phyloP scores from a whole-genome alignment of 2,797 vertebrate genomes.

The Odontamblyopus rebecca region DNA sequence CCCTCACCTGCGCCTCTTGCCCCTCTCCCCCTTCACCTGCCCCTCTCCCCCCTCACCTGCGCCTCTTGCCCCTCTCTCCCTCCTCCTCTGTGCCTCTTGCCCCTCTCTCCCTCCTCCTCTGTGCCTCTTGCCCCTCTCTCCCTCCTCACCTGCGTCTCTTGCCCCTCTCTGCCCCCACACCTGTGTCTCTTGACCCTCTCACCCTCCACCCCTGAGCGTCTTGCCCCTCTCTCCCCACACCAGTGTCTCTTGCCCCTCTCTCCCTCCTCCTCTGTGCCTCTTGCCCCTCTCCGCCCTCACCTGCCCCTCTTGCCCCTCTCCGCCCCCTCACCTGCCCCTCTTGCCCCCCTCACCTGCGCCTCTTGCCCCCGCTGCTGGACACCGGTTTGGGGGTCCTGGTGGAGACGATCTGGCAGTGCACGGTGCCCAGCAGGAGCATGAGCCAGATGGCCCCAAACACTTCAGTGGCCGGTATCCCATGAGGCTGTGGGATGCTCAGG shows the following conservation, averaged over 20 bases:
- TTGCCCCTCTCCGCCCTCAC: not conserved
- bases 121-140: slow-evolving; percentile 64
- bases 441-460: slow-evolving; percentile 92
- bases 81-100: no score
- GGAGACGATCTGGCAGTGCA: slow-evolving; percentile 99
- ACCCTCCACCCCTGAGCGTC: no score
- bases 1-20: no score
- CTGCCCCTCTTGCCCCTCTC: no score
- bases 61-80: no score
- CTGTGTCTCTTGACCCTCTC: no score
- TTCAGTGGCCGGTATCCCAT: slow-evolving; percentile 92
- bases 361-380: slow-evolving; percentile 85
- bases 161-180: slow-evolving; percentile 55
- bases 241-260: no score
- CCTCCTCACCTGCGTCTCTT: slow-evolving; percentile 58
- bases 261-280: no score
- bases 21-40: no score
- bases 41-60: no score
- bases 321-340: no score
- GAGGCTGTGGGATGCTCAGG: slow-evolving; percentile 80
- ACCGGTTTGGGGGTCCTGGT: slow-evolving; percentile 91
- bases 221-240: not conserved
- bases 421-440: slow-evolving; percentile 95
- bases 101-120: no score
- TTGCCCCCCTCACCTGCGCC: slow-evolving; percentile 83